These are phyloP conservation scores for Plecturocebus donacophilus DNA, from an alignment of 2,113 vertebrate species.

Conservation along the genomic window DNA sequence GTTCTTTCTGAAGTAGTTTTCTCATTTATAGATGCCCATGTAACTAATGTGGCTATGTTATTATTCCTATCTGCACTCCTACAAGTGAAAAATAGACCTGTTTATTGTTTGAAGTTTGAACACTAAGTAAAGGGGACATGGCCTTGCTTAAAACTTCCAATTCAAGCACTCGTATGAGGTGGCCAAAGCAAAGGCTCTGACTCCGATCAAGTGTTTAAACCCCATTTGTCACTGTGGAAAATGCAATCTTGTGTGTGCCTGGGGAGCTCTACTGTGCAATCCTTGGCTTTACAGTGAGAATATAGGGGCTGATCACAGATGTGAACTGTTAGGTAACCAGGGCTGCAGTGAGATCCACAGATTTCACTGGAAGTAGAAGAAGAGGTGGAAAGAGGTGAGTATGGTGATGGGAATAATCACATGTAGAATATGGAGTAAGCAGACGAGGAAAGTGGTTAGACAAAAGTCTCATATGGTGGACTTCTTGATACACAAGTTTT, in stretches of 20 bases:
- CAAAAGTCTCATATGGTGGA: not conserved
- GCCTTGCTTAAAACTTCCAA: not conserved
- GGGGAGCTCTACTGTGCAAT: rapidly evolving
- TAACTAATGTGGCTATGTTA: not conserved
- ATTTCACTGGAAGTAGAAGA: not conserved
- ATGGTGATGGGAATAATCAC: no score
- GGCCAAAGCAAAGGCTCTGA: not conserved
- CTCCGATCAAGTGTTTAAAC: rapidly evolving
- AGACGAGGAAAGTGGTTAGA: no score
- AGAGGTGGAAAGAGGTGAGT: not conserved
- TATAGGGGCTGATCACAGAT: rapidly evolving
- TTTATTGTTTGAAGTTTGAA: not conserved
- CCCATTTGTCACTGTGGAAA: rapidly evolving
- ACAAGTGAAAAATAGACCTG: not conserved
- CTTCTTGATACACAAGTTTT: not conserved
- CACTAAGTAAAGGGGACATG: not conserved
- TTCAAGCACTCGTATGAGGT: not conserved
- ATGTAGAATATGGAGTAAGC: not conserved
- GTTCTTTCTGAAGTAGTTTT: not conserved
- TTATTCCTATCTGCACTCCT: not conserved
- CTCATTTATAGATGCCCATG: not conserved
- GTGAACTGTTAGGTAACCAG: not conserved
- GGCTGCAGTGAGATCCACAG: not conserved
- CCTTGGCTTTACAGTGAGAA: not conserved
- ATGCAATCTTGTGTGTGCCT: rapidly evolving